Conservation (phyloP, 1,140 invertebrate genomes). For the Brachionus plicatilis region DNA sequence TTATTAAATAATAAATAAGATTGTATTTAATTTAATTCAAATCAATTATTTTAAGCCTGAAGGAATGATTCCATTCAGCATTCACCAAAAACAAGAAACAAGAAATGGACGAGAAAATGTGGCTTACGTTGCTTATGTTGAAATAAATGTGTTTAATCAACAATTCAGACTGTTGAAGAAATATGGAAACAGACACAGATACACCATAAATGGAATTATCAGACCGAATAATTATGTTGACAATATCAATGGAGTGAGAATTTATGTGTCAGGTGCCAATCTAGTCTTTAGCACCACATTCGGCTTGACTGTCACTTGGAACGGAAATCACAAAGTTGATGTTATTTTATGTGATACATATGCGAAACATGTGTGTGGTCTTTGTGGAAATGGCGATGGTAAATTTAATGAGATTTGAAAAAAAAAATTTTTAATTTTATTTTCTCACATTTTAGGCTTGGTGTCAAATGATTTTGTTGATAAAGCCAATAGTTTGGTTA, state of each 20-base stretch:
- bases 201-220: neutral
- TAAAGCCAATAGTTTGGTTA: neutral
- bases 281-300: neutral
- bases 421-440: neutral
- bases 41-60: neutral
- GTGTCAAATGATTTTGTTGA: slow-evolving; percentile 28
- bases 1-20: too few relatives aligned
- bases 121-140: neutral
- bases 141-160: slow-evolving; percentile 13
- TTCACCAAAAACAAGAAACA: slow-evolving; percentile 9
- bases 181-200: neutral
- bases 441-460: neutral
- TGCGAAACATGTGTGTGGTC: slow-evolving; percentile 19
- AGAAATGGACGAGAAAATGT: neutral
- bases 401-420: neutral
- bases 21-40: too few relatives aligned
- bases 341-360: slow-evolving; percentile 25
- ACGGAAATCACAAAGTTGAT: slow-evolving; percentile 21
- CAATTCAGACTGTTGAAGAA: slow-evolving; percentile 11
- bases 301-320: slow-evolving; percentile 30
- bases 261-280: slow-evolving; percentile 10
- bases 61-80: neutral
- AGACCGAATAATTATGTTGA: slow-evolving; percentile 22
- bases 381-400: slow-evolving; percentile 32
- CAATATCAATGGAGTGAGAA: neutral